Percentiles rank a stretch among this genome's conserved stretches.
Conservation (phyloP, 2,888 invertebrate species). For the Reticulitermes lucifugus region DNA sequence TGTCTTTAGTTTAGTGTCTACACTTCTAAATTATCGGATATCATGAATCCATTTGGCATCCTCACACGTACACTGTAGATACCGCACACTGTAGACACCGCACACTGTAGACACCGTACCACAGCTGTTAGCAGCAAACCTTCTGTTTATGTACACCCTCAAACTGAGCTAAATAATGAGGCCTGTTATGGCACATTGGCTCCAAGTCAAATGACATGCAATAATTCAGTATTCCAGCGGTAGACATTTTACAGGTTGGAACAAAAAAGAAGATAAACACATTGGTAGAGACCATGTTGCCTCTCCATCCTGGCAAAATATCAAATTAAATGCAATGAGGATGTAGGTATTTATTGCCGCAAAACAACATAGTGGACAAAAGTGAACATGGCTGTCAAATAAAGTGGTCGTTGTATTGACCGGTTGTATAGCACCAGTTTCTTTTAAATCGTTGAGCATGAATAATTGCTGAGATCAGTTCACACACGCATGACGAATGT, state of each 20-base stretch:
- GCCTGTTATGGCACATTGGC: not conserved
- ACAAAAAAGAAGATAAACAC: not conserved
- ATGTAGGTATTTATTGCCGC: not conserved
- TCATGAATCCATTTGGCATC: no score
- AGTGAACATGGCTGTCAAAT: not conserved
- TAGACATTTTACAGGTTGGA: not conserved
- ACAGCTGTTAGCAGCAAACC: no score
- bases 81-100: no score
- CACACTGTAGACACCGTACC: no score
- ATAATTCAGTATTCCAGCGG: not conserved
- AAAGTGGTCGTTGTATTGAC: not conserved
- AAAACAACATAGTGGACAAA: not conserved
- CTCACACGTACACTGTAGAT: no score
- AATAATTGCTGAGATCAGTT: no score
- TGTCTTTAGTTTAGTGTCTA: no score
- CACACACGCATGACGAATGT: no score
- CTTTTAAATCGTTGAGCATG: no score
- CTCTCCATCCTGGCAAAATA: constrained; percentile 17
- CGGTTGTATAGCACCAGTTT: not conserved
- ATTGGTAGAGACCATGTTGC: not conserved
- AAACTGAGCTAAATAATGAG: no score
- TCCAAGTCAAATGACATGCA: not conserved
- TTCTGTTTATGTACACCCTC: no score
- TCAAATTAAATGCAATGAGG: constrained; percentile 14
- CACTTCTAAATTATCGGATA: no score